Conservation (phyloP, 2,113 vertebrate genomes). For the Equus quagga region DNA sequence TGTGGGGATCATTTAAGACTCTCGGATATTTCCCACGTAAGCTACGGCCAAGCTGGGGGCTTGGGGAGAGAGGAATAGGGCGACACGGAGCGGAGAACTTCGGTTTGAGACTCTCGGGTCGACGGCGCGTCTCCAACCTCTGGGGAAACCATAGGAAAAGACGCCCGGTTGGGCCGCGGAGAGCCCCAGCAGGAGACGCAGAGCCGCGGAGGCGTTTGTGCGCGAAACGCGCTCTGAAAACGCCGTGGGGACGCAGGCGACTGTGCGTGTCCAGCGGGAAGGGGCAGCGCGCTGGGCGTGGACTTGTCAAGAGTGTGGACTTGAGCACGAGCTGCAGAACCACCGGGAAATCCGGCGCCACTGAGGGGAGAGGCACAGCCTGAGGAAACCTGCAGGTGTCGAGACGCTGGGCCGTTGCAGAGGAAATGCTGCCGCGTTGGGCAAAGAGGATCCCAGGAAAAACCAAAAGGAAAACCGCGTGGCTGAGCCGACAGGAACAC, state of each 20-base stretch:
- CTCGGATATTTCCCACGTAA: neutral
- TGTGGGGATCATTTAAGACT: neutral
- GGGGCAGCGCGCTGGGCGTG: neutral
- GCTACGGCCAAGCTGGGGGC: neutral
- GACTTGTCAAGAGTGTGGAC: neutral
- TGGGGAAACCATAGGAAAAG: neutral
- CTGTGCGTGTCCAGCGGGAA: no score
- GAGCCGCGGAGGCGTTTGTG: neutral
- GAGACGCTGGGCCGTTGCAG: neutral
- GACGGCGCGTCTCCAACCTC: no score
- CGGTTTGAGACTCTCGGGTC: no score
- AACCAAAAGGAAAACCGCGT: neutral
- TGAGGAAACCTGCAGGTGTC: neutral
- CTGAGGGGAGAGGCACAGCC: neutral
- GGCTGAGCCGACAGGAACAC: neutral
- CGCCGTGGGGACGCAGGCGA: neutral
- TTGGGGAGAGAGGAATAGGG: neutral
- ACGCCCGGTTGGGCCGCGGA: accelerated
- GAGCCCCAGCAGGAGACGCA: neutral
- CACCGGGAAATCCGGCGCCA: neutral
- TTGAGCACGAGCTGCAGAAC: accelerated
- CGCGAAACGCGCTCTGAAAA: neutral
- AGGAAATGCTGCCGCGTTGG: neutral
- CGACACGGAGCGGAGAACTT: no score
- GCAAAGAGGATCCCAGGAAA: neutral